Evolutionary conservation across 2,113 vertebrate genomes (phyloP), one percentile per base, ranked within the genome.

Genomic region (Hippoglossus stenolepis): DNA sequence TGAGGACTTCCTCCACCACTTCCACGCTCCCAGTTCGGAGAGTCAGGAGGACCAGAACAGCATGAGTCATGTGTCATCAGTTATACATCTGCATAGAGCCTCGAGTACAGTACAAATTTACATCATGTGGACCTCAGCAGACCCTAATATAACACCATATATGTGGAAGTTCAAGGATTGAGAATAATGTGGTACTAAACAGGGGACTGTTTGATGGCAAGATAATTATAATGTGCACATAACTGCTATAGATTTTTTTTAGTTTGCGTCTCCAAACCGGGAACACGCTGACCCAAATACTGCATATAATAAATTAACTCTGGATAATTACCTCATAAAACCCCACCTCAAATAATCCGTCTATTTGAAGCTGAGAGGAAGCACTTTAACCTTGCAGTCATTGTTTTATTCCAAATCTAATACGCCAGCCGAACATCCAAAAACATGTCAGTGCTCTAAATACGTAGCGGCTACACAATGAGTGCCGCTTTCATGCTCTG

Each of bases 391-490:
- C n/a, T 53, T n/a, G 13, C 24, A 5, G 49, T 49, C 26, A 38
- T 40, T 65, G 54, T 51, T 35, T 59, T 17, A 51, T 65, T 78
- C 8, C 47, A 20, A 67, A 60, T 62, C n/a, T 24, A 57, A 31
- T 17, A 18, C 1, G 5, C 49, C 18, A 2, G 6, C 49, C 8
- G 26, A 18, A 56, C 20, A n/a, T 3, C 4, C 49, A 57, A 56
- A 68, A 56, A 15, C 31, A 15, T 23, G 20, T 58, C 8, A 63
- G 9, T 40, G 43, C 26, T 23, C 8, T 66, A 66, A 79, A 63
- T 65, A 64, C 38, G 43, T 18, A 51, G 49, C 56, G 5, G 49
- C 28, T 65, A 11, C 53, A 49, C 58, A 47, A 1, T 66, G 58
- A 54, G 28, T 76, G 21, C 53, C 26, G 40, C 56, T 66, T 70